Percentiles rank a stretch among this genome's conserved stretches.
Conservation (phyloP, 2,888 invertebrate genomes). For the Sicus ferrugineus region DNA sequence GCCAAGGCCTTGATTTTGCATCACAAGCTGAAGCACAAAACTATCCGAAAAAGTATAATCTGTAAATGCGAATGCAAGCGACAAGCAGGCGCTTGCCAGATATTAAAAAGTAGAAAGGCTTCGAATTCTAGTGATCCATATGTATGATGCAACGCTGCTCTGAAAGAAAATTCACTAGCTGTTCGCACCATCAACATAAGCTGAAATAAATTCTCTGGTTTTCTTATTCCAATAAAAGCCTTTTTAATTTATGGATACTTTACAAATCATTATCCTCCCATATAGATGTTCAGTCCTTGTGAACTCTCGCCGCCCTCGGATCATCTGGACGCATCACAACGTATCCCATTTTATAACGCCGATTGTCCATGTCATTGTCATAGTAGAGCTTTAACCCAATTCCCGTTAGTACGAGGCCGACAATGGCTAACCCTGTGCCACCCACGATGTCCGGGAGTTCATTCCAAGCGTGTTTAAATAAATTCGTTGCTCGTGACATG, state of each 20-base stretch:
- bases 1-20: slow-evolving; percentile 34
- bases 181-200: neutral
- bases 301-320: slow-evolving; percentile 69
- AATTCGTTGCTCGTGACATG: slow-evolving; percentile 51
- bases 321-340: slow-evolving; percentile 75
- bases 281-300: slow-evolving; percentile 63
- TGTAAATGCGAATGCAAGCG: neutral
- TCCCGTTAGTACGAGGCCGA: slow-evolving; percentile 68
- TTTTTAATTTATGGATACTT: neutral
- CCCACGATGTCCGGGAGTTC: slow-evolving; percentile 78
- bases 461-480: slow-evolving; percentile 67
- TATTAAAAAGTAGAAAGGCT: too few relatives aligned
- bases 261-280: neutral
- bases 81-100: too few relatives aligned
- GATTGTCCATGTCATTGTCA: slow-evolving; percentile 72
- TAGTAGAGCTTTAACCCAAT: slow-evolving; percentile 67
- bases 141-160: neutral
- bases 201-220: too few relatives aligned
- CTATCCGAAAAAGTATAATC: neutral
- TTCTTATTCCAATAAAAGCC: too few relatives aligned
- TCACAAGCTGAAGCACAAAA: slow-evolving; percentile 36
- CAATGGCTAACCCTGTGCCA: slow-evolving; percentile 68
- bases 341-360: slow-evolving; percentile 71
- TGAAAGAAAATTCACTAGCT: neutral
- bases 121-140: neutral